Evolutionary conservation across 2,888 invertebrate genomes (phyloP), one percentile per base, ranked within the genome.

Genomic region (Prostheceraeus crozeri): DNA sequence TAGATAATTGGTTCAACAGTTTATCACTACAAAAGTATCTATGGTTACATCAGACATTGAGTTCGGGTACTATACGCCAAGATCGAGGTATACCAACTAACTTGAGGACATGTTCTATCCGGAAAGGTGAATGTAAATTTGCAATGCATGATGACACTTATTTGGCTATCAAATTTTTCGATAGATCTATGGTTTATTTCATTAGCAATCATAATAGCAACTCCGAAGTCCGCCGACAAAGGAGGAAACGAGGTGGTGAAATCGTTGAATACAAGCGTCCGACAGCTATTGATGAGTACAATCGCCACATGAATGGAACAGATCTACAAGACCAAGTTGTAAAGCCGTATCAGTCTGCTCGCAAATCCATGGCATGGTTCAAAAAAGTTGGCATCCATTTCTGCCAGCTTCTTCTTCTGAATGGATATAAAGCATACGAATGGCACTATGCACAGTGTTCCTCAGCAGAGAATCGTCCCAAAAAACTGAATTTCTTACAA

Each of bases 1-100:
- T 40, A 23, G 45, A 40, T 40, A 40, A 40, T 19, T 40, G 45
- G 45, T 40, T 40, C 45, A 40, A 40, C 45, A 40, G 45, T n/a
- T 40, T 6, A 14, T 8, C 14, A 14, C 6, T 40, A 8, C 14
- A 6, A 40, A 40, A 14, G 45, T 40, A 40, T 6, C 45, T 40
- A 40, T 19, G 45, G 19, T 14, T 14, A 23, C 45, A 40, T 19
- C 45, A 40, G 14, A 40, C 19, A 14, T 14, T 40, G 45, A 23
- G 14, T 14, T 40, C 45, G 45, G 45, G 45, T 14, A 40, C 45
- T 14, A 40, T 40, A 14, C 45, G 14, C 19, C 14, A 14, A 14
- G 45, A 40, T 40, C 45, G 45, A 23, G 14, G 45, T 14, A 40
- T 40, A 14, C 45, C 45, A 6, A 14, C 45, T 14, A 40, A 14